Percentiles rank a stretch among this genome's conserved stretches.
Evolutionary conservation across 2,113 vertebrate genomes (phyloP).

Genomic region (Globicephala melas): DNA sequence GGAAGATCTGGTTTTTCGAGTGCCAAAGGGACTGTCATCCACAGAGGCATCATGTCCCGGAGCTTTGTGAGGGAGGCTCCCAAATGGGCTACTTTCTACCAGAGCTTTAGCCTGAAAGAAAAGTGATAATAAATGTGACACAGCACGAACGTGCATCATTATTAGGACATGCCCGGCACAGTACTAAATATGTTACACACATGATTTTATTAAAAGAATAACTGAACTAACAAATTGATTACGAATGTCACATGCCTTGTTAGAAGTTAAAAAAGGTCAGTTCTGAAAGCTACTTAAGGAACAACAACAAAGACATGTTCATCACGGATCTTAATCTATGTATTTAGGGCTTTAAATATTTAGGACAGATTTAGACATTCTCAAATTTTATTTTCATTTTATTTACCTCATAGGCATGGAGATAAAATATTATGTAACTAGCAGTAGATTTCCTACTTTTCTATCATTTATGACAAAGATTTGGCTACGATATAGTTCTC

Average conservation of each 20-base stretch:
- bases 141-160: fast-evolving
- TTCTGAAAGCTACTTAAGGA: background rate
- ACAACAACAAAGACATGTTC: background rate
- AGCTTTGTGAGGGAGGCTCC: constrained; percentile 87
- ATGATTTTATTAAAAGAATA: background rate
- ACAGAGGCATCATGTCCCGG: constrained; percentile 73
- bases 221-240: background rate
- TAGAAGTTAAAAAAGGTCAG: background rate
- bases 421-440: background rate
- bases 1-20: constrained; percentile 92
- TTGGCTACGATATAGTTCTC: background rate
- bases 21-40: constrained; percentile 91
- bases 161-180: background rate
- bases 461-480: background rate
- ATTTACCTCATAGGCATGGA: background rate
- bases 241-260: background rate
- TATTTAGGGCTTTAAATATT: background rate
- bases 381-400: background rate
- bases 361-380: background rate
- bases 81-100: constrained; percentile 78
- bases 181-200: fast-evolving
- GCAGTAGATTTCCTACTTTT: background rate
- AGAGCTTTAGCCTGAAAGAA: constrained; percentile 81
- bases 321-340: background rate
- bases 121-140: background rate